phyloP scores from a whole-genome alignment of 2,113 vertebrate species.

The Chloropsis cyanopogon region DNA sequence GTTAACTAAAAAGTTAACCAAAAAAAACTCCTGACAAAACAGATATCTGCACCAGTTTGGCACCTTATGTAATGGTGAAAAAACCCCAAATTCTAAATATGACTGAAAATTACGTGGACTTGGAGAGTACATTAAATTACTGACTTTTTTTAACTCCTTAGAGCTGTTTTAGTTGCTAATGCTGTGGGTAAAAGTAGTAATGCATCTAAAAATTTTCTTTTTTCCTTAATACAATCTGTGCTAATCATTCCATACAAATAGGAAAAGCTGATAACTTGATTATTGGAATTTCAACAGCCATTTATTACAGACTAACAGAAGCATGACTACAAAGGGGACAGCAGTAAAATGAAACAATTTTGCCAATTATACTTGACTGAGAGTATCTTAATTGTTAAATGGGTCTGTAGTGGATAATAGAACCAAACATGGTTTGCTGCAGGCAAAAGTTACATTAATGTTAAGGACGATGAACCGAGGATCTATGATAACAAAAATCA shows the following conservation, averaged over 20 bases:
- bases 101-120: background rate
- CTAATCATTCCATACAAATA: background rate
- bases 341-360: background rate
- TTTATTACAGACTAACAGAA: background rate
- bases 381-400: background rate
- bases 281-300: background rate
- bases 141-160: background rate
- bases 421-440: background rate
- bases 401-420: background rate
- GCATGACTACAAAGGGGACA: background rate
- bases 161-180: background rate
- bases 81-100: background rate
- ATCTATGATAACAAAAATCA: background rate
- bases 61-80: background rate
- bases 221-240: background rate
- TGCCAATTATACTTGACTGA: background rate
- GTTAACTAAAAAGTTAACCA: background rate
- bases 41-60: background rate
- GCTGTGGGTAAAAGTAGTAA: background rate
- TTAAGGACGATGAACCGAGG: background rate
- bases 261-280: background rate
- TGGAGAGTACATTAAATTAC: background rate
- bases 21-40: background rate
- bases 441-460: background rate
- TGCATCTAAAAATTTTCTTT: background rate